phyloP scores from a whole-genome alignment of 1,140 invertebrate genomes.

The Macrostomum lignano region DNA sequence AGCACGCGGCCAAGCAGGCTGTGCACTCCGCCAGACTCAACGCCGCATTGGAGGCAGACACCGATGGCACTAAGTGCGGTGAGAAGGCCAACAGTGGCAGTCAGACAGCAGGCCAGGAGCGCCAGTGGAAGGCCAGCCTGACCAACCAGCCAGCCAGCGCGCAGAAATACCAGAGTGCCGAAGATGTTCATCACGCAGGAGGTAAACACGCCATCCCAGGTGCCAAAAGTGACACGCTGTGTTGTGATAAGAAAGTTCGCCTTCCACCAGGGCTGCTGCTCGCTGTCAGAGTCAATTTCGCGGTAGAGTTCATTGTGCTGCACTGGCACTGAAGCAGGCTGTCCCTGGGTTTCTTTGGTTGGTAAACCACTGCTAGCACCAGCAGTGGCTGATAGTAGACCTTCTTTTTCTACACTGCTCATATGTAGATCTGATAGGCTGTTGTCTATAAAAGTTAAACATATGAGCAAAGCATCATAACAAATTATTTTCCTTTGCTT shows the following conservation, averaged over 20 bases:
- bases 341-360: too few species aligned
- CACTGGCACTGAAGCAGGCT: too few species aligned
- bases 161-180: slow-evolving; percentile 74
- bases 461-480: too few species aligned
- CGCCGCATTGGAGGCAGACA: slow-evolving; percentile 67
- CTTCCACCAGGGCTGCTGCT: slow-evolving; percentile 28
- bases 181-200: slow-evolving; percentile 63
- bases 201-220: slow-evolving; percentile 86
- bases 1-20: slow-evolving; percentile 70
- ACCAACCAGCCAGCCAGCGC: slow-evolving; percentile 82
- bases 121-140: slow-evolving; percentile 65
- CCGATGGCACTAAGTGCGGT: slow-evolving; percentile 70
- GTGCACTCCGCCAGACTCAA: slow-evolving; percentile 67
- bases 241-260: slow-evolving; percentile 16
- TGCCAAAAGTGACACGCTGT: slow-evolving; percentile 64
- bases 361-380: too few species aligned
- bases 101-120: slow-evolving; percentile 53
- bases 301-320: too few species aligned
- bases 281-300: too few species aligned
- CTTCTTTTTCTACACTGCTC: too few species aligned
- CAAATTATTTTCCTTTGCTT: too few species aligned
- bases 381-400: too few species aligned
- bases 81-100: slow-evolving; percentile 56
- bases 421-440: too few species aligned
- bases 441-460: too few species aligned